Conservation (phyloP, 1,140 invertebrate species). For the Drosophila sucinea region DNA sequence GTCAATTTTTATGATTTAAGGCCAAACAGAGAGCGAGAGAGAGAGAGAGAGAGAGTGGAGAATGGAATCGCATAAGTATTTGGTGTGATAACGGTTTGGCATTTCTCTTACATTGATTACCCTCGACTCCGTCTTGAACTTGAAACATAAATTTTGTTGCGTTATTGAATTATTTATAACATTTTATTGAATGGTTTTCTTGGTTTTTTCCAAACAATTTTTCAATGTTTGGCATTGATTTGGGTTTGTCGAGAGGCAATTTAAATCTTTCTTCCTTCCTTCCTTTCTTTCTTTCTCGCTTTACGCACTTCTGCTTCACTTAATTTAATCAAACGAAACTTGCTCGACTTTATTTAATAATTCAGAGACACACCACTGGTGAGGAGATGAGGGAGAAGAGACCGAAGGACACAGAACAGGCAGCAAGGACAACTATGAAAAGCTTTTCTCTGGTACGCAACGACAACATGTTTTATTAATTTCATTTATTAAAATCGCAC, state of each 20-base stretch:
- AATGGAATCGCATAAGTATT: constrained; percentile 45
- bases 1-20: constrained; percentile 81
- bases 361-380: constrained; percentile 7
- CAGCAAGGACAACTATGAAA: constrained; percentile 1
- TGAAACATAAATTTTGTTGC: constrained; percentile 49
- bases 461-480: constrained; percentile 70
- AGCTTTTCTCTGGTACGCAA: constrained; percentile 4
- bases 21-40: constrained; percentile 24
- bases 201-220: constrained; percentile 45
- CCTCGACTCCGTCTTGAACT: constrained; percentile 27
- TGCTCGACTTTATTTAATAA: constrained; percentile 45
- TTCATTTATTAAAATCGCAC: constrained; percentile 70
- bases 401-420: background rate
- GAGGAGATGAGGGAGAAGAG: background rate
- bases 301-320: constrained; percentile 24
- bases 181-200: constrained; percentile 72
- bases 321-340: constrained; percentile 49
- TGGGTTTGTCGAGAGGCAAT: constrained; percentile 39
- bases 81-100: constrained; percentile 70
- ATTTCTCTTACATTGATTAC: constrained; percentile 66
- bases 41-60: background rate
- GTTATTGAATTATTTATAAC: constrained; percentile 76
- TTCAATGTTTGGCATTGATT: constrained; percentile 62
- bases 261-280: constrained; percentile 18
- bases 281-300: background rate